Percentiles rank a stretch among this genome's conserved stretches.
These are phyloP conservation scores for Pedicia rivosa DNA, from an alignment of 2,888 invertebrate species.

Conservation along the genomic window DNA sequence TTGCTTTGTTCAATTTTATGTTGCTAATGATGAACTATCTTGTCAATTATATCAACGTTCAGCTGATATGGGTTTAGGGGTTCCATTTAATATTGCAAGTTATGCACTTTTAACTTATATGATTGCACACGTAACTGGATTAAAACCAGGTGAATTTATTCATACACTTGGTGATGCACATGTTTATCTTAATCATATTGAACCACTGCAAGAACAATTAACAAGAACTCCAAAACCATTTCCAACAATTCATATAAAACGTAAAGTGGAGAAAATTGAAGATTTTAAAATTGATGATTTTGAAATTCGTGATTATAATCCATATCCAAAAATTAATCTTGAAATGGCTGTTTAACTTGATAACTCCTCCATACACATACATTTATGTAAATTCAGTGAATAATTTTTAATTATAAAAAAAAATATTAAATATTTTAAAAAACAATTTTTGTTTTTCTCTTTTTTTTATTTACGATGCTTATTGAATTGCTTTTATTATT, in stretches of 20 bases:
- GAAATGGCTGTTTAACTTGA: slow-evolving; percentile 77
- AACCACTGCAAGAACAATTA: slow-evolving; percentile 66
- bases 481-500: too few relatives aligned
- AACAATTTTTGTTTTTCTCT: too few relatives aligned
- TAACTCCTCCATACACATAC: too few relatives aligned
- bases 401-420: too few relatives aligned
- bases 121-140: slow-evolving; percentile 87
- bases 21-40: slow-evolving; percentile 64
- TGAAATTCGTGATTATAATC: slow-evolving; percentile 65
- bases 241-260: slow-evolving; percentile 62
- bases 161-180: slow-evolving; percentile 94
- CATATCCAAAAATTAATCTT: slow-evolving; percentile 83
- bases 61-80: slow-evolving; percentile 96
- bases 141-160: slow-evolving; percentile 86
- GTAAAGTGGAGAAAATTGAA: slow-evolving; percentile 60
- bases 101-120: slow-evolving; percentile 87
- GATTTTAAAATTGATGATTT: slow-evolving; percentile 82
- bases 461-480: too few relatives aligned
- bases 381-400: too few relatives aligned
- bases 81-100: slow-evolving; percentile 96
- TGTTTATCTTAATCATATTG: slow-evolving; percentile 80
- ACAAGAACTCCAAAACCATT: slow-evolving; percentile 63
- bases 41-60: slow-evolving; percentile 92
- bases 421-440: too few relatives aligned
- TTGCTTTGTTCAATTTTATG: slow-evolving; percentile 88